Base-by-base conservation (phyloP, 1,140 invertebrate species). In the Metopolophium dirhodum region DNA sequence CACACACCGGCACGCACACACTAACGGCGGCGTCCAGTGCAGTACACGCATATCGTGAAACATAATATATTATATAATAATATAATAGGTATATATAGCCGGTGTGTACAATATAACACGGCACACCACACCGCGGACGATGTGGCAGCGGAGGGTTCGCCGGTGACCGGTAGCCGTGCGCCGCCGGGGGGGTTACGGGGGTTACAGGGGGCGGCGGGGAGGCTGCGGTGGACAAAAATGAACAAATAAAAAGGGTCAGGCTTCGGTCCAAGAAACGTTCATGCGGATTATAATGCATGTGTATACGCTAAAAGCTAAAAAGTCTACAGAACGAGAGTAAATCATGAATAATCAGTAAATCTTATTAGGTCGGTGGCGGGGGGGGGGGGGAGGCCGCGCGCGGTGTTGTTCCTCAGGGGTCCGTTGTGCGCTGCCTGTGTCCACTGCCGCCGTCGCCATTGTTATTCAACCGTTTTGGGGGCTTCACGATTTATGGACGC, bases 321-420 rank as follows among this genome's bases (percentile, higher is more conserved):
- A 93, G 91, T 93, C 82, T 93, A 93, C 91, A 45, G 41, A 86
- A 93, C 82, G 91, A 9, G 91, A 93, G 91, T 93, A 93, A 93
- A 93, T 93, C 91, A 93, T 54, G 91, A 93, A 93, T 86, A 93
- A 93, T 93, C 91, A 86, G 91, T 93, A 93, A 93, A 93, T 93
- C 91, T 93, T 93, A 93, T 93, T 93, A 93, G 91, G 91, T 92
- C 77, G 91, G 35, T 23, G 49, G 61, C 23, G 23, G 47, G n/a
- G 30, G 90, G 20, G 47, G 68, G 41, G 41, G 9, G 47, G 45
- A 45, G 61, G 45, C n/a, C 1, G 35, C 26, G 68, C n/a, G 90
- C 54, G 35, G 37, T 30, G 91, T 54, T 20, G 51, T 93, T 93
- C 91, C 49, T 86, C 82, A 18, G 91, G 91, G 91, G 91, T 93